Percentiles rank a stretch among this genome's conserved stretches.
phyloP scores from a whole-genome alignment of 2,113 vertebrate species.

The Thryonomys swinderianus region DNA sequence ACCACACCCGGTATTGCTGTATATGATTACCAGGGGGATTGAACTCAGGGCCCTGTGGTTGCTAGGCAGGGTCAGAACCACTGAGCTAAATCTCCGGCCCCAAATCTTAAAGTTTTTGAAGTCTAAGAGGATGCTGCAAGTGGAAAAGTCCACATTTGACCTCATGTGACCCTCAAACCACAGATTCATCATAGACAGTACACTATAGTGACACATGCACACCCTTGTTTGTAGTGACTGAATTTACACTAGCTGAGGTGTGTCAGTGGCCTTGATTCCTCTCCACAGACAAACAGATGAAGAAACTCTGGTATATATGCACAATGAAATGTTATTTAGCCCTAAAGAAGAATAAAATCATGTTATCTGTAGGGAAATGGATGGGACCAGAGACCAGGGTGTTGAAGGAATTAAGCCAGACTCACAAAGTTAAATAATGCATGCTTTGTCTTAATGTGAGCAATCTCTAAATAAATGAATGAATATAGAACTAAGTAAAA shows the following conservation, averaged over 20 bases:
- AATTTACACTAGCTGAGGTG: not conserved
- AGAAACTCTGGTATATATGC: not conserved
- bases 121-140: not conserved
- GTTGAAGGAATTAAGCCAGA: not conserved
- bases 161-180: not conserved
- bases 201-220: not conserved
- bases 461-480: not conserved
- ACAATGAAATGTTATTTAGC: not conserved
- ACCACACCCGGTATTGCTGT: too few relatives aligned
- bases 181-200: not conserved
- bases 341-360: not conserved
- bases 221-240: not conserved
- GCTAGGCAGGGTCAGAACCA: too few relatives aligned
- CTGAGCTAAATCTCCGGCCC: too few relatives aligned
- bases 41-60: too few relatives aligned
- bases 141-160: not conserved
- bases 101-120: not conserved
- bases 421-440: not conserved
- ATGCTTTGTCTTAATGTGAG: not conserved
- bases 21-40: too few relatives aligned
- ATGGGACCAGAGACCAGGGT: not conserved
- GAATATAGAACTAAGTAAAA: not conserved
- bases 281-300: not conserved
- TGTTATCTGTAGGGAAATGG: not conserved
- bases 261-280: not conserved